A percentile compares a stretch with the other conserved stretches of the same genome.
Evolutionary conservation across 2,113 vertebrate species (phyloP).

Genomic region (Thryonomys swinderianus): DNA sequence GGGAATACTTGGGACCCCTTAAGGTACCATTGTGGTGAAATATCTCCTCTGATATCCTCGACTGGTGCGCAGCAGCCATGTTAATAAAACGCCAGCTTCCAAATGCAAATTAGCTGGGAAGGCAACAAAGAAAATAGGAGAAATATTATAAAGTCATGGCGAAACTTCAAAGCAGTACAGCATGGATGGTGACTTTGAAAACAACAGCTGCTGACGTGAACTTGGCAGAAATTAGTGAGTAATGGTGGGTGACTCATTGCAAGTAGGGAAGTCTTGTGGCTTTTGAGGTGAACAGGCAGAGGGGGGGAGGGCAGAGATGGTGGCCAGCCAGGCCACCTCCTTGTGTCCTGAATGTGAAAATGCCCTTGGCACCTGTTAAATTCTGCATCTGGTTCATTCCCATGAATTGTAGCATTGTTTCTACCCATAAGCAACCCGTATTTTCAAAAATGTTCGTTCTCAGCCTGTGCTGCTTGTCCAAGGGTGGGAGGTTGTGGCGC

Average conservation of each 20-base stretch:
- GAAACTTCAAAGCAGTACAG: conserved; percentile 47
- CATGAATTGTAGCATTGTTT: neutral
- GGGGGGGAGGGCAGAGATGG: conserved; percentile 36
- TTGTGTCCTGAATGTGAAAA: conserved; percentile 18
- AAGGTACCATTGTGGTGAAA: neutral
- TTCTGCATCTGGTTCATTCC: neutral
- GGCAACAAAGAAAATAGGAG: conserved; percentile 3
- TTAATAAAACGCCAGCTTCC: neutral
- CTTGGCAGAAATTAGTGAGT: conserved; percentile 69
- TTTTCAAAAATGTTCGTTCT: conserved; percentile 33
- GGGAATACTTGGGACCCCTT: no score
- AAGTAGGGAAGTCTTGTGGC: conserved; percentile 53
- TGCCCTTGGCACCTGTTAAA: neutral
- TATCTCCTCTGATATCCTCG: neutral
- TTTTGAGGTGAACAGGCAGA: conserved; percentile 64
- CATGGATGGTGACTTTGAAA: conserved; percentile 68
- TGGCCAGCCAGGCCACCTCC: neutral
- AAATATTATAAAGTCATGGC: conserved; percentile 11
- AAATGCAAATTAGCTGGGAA: conserved; percentile 8
- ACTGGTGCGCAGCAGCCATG: neutral
- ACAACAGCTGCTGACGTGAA: conserved; percentile 66
- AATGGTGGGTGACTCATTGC: conserved; percentile 69
- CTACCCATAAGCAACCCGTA: neutral
- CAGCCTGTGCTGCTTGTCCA: conserved; percentile 40
- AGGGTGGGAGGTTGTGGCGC: conserved; percentile 50